These are phyloP conservation scores for Brevimyrus niger DNA, from an alignment of 2,113 vertebrate species.

Conservation along the genomic window DNA sequence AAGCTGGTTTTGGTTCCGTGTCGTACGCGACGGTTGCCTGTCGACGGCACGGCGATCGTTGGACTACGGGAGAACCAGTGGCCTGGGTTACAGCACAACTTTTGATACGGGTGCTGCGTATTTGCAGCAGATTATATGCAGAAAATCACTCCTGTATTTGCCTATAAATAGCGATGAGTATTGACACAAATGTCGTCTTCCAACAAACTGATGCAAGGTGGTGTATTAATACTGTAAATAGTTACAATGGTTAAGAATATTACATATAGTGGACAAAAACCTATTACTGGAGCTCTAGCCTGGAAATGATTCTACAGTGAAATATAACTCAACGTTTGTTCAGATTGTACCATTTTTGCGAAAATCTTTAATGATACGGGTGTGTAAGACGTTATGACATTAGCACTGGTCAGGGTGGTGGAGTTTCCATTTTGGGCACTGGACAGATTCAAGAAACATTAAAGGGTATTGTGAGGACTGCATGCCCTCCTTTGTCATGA, in stretches of 20 bases:
- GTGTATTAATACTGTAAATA: slow-evolving; percentile 28
- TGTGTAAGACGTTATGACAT: slow-evolving; percentile 16
- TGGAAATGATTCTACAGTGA: slow-evolving; percentile 33
- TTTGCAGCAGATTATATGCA: background rate
- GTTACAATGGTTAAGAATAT: slow-evolving; percentile 29
- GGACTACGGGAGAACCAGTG: background rate
- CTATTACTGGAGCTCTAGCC: slow-evolving; percentile 19
- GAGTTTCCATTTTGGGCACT: background rate
- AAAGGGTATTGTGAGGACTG: background rate
- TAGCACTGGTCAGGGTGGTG: background rate
- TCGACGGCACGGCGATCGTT: background rate
- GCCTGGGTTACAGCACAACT: background rate
- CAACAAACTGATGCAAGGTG: background rate
- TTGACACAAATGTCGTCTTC: background rate
- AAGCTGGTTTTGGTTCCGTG: background rate
- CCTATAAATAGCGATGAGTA: slow-evolving; percentile 18
- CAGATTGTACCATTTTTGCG: slow-evolving; percentile 8
- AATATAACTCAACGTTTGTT: background rate
- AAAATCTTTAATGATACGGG: slow-evolving; percentile 22
- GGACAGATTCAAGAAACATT: background rate
- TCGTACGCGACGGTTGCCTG: background rate
- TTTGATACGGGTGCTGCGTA: slow-evolving; percentile 5
- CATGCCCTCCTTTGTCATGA: background rate
- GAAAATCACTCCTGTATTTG: slow-evolving; percentile 34
- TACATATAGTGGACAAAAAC: slow-evolving; percentile 19